phyloP scores from a whole-genome alignment of 1,140 invertebrate genomes.

The Cotesia chilonis region DNA sequence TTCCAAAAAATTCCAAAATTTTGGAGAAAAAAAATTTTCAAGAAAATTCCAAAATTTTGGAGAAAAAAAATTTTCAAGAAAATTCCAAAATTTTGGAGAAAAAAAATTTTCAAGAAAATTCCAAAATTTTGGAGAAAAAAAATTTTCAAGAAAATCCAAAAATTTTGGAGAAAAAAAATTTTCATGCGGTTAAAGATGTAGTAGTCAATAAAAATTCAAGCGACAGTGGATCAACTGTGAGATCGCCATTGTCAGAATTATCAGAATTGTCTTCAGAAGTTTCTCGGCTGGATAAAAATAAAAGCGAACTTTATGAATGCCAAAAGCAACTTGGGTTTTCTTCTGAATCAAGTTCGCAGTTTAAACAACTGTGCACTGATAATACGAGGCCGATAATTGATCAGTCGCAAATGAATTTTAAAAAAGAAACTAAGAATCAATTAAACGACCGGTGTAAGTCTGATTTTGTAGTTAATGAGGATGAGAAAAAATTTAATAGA shows the following conservation, averaged over 20 bases:
- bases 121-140: neutral
- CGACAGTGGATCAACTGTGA: slow-evolving; percentile 47
- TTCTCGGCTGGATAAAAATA: neutral
- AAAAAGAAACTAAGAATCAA: slow-evolving; percentile 60
- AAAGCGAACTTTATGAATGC: slow-evolving; percentile 16
- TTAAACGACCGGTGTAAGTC: slow-evolving; percentile 54
- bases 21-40: slow-evolving; percentile 19
- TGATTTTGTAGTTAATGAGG: slow-evolving; percentile 36
- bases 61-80: slow-evolving; percentile 26
- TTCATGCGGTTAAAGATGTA: slow-evolving; percentile 48
- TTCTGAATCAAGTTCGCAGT: neutral
- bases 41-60: slow-evolving; percentile 6
- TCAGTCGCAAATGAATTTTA: slow-evolving; percentile 21
- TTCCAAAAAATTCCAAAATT: slow-evolving; percentile 14
- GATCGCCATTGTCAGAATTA: slow-evolving; percentile 1
- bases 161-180: slow-evolving; percentile 46
- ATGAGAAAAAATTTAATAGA: slow-evolving; percentile 13
- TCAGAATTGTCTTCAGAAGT: slow-evolving; percentile 16
- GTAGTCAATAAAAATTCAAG: slow-evolving; percentile 33
- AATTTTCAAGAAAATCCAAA: slow-evolving; percentile 25
- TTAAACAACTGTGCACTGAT: neutral
- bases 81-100: neutral
- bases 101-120: slow-evolving; percentile 24
- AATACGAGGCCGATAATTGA: slow-evolving; percentile 20
- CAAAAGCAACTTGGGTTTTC: neutral